phyloP scores from a whole-genome alignment of 2,113 vertebrate genomes.

The Pionites leucogaster region DNA sequence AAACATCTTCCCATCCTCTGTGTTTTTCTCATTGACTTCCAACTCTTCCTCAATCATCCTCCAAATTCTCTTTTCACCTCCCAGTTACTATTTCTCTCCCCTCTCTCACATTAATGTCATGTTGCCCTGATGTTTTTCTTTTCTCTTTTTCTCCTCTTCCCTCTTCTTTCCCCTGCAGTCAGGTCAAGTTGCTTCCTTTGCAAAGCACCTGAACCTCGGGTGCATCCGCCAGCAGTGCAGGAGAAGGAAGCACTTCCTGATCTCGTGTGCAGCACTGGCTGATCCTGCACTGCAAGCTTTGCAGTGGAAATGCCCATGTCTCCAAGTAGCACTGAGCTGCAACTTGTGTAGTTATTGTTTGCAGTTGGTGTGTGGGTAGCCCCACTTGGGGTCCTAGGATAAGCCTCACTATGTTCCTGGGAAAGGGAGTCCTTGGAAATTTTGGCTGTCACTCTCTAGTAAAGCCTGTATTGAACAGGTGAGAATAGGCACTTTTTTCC shows the following conservation, averaged over 20 bases:
- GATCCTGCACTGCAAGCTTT: not conserved
- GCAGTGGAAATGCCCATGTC: not conserved
- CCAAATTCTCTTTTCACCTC: not conserved
- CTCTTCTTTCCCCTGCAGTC: not conserved
- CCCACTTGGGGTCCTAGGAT: rapidly evolving
- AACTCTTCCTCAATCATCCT: not conserved
- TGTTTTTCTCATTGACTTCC: not conserved
- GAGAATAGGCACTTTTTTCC: not conserved
- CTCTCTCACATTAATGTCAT: not conserved
- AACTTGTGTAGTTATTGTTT: not conserved
- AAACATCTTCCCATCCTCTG: not conserved
- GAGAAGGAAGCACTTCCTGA: not conserved
- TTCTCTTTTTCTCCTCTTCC: not conserved
- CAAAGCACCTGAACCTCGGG: not conserved
- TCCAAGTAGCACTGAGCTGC: not conserved
- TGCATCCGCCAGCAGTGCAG: rapidly evolving
- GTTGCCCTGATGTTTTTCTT: not conserved
- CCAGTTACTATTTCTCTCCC: not conserved
- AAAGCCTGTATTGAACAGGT: not conserved
- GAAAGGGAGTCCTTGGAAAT: not conserved
- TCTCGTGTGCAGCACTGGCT: not conserved
- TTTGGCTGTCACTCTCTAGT: not conserved
- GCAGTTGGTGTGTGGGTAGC: not conserved
- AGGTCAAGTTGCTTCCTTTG: not conserved
- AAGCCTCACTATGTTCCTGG: not conserved